A percentile compares a stretch with the other conserved stretches of the same genome.
phyloP scores from a whole-genome alignment of 2,888 invertebrate genomes.

The Tipula unca region DNA sequence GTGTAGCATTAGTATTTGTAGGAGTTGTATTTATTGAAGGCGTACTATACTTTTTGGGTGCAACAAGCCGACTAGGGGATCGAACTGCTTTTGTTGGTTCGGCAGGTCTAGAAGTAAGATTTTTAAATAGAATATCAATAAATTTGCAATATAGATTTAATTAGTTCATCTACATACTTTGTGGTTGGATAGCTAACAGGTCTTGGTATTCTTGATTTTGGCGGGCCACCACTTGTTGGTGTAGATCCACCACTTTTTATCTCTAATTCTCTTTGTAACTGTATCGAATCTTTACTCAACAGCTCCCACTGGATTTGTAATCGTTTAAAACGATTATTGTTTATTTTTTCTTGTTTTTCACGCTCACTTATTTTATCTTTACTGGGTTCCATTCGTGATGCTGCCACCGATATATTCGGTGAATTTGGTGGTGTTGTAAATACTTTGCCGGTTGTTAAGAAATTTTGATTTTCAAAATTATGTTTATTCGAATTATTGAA shows the following conservation, averaged over 20 bases:
- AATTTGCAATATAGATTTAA: neutral
- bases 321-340: slow-evolving; percentile 42
- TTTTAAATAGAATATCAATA: neutral
- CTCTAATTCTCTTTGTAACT: slow-evolving; percentile 38
- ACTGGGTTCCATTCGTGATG: neutral
- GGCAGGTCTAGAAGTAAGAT: neutral
- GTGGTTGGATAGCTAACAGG: slow-evolving; percentile 42
- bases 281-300: slow-evolving; percentile 40
- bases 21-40: slow-evolving; percentile 25
- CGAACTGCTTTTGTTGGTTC: slow-evolving; percentile 34
- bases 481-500: slow-evolving; percentile 15
- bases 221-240: slow-evolving; percentile 38
- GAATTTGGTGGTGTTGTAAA: slow-evolving; percentile 64
- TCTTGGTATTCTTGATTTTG: slow-evolving; percentile 40
- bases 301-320: slow-evolving; percentile 43
- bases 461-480: slow-evolving; percentile 20
- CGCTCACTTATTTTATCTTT: slow-evolving; percentile 25
- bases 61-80: slow-evolving; percentile 41
- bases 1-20: slow-evolving; percentile 21
- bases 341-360: slow-evolving; percentile 37
- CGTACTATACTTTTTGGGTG: slow-evolving; percentile 40
- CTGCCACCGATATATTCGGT: slow-evolving; percentile 59
- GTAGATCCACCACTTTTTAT: slow-evolving; percentile 40
- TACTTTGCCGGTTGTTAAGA: slow-evolving; percentile 29
- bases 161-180: slow-evolving; percentile 33